A percentile compares a stretch with the other conserved stretches of the same genome.
phyloP scores from a whole-genome alignment of 2,113 vertebrate genomes.

The Malurus elegans region DNA sequence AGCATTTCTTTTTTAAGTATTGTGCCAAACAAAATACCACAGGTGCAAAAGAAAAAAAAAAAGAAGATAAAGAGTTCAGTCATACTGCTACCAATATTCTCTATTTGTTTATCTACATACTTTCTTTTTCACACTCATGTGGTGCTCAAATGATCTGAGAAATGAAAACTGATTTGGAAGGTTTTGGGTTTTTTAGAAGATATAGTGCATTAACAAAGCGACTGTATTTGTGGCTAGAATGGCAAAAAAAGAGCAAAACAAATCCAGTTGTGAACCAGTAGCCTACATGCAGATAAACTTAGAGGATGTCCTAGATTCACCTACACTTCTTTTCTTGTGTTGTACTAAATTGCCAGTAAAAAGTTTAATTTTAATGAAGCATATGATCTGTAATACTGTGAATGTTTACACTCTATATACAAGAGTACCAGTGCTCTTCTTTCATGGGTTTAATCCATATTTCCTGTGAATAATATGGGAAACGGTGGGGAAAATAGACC shows the following conservation, averaged over 20 bases:
- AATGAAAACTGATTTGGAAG: constrained; percentile 10
- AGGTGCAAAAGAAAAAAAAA: background rate
- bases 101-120: background rate
- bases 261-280: background rate
- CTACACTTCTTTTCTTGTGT: background rate
- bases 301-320: background rate
- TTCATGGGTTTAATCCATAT: background rate
- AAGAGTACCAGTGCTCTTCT: background rate
- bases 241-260: constrained; percentile 39
- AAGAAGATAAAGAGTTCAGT: background rate
- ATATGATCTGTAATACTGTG: background rate
- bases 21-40: background rate
- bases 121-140: constrained; percentile 19
- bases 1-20: background rate
- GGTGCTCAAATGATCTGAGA: background rate
- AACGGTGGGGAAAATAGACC: accelerated
- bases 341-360: background rate
- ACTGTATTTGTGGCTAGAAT: background rate
- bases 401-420: background rate
- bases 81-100: background rate
- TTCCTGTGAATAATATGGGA: background rate
- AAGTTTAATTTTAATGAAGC: background rate
- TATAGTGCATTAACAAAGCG: constrained; percentile 11
- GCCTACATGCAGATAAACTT: background rate
- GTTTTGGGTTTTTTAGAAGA: background rate